A percentile compares a stretch with the other conserved stretches of the same genome.
Evolutionary conservation across 2,113 vertebrate species (phyloP).

Genomic region (Cyphomyrus discorhynchus): DNA sequence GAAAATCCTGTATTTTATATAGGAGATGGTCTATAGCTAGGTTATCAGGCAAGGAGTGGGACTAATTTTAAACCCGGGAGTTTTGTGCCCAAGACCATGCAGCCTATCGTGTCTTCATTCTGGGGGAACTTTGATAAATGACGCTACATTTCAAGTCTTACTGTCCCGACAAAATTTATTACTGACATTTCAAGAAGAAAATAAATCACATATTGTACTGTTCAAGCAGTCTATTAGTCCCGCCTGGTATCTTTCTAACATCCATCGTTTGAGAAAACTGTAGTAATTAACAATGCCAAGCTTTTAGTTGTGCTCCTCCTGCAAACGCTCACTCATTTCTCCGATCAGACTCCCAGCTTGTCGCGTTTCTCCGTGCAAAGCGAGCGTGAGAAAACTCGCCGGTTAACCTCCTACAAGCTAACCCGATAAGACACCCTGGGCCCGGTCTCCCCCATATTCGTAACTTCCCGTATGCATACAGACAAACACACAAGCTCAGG

Average conservation of each 20-base stretch:
- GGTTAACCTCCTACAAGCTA: not conserved
- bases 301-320: not conserved
- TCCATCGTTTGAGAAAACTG: not conserved
- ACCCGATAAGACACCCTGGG: not conserved
- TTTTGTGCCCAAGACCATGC: not conserved
- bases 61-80: not conserved
- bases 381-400: not conserved
- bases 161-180: not conserved
- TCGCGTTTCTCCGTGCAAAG: not conserved
- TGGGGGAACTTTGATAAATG: not conserved
- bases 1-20: not conserved
- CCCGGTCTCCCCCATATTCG: not conserved
- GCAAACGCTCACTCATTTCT: too few species aligned
- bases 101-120: not conserved
- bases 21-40: not conserved
- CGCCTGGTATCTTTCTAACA: not conserved
- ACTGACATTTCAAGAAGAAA: not conserved
- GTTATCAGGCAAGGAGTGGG: too few species aligned
- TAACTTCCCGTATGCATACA: not conserved
- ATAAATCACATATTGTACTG: not conserved
- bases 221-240: not conserved
- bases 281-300: not conserved
- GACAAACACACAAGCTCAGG: not conserved
- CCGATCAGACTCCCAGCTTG: too few species aligned
- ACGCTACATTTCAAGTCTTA: not conserved